A percentile compares a stretch with the other conserved stretches of the same genome.
Conservation (phyloP, 2,797 vertebrate species). For the Triplophysa yarkandensis region DNA sequence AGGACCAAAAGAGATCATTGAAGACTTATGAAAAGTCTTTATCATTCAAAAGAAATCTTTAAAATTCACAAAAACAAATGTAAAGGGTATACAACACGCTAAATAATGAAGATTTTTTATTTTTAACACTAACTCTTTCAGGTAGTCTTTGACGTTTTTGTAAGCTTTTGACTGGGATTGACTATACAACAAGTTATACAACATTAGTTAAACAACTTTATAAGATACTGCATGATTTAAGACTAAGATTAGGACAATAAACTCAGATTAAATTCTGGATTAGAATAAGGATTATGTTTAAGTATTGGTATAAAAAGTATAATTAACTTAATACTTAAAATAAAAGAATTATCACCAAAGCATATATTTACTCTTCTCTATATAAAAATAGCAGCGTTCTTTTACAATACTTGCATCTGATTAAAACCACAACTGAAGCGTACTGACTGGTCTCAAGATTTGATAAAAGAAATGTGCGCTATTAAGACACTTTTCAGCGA, state of each 20-base stretch:
- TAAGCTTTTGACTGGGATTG: background rate
- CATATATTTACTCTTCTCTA: background rate
- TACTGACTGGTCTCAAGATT: background rate
- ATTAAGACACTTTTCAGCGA: background rate
- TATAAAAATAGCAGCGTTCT: background rate
- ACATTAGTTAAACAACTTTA: background rate
- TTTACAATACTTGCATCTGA: background rate
- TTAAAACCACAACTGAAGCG: background rate
- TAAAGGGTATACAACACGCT: background rate
- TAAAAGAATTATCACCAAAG: background rate
- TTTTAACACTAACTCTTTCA: background rate
- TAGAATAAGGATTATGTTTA: slow-evolving; percentile 8
- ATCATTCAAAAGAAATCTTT: background rate
- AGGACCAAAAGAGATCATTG: slow-evolving; percentile 6
- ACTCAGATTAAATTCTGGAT: background rate
- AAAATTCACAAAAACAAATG: background rate
- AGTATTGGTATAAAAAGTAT: background rate
- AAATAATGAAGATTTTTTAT: background rate
- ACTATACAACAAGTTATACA: too few species aligned
- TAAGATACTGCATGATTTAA: background rate
- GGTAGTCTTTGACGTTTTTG: background rate
- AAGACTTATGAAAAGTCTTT: background rate
- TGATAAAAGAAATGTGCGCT: background rate
- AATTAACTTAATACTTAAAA: background rate
- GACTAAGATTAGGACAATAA: slow-evolving; percentile 11